These are phyloP conservation scores for Alexandromys fortis DNA, from an alignment of 2,113 vertebrate genomes.

Conservation along the genomic window DNA sequence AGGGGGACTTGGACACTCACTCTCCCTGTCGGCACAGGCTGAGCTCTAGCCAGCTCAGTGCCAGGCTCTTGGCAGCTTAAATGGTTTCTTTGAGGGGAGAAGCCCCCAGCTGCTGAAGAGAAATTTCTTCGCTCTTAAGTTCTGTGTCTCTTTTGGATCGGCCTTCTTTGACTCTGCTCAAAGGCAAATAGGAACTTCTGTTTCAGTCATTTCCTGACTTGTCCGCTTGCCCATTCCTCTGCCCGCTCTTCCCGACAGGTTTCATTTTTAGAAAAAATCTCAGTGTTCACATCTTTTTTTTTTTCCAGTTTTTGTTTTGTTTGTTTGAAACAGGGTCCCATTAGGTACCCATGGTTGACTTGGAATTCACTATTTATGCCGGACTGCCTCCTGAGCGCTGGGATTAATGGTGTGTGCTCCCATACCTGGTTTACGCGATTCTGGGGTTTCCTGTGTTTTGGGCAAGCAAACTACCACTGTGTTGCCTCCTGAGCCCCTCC, in stretches of 20 bases:
- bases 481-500: not conserved
- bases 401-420: not conserved
- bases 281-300: not conserved
- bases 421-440: not conserved
- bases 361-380: not conserved
- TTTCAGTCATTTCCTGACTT: not conserved
- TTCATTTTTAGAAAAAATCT: conserved; percentile 2
- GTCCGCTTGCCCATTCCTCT: not conserved
- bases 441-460: not conserved
- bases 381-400: not conserved
- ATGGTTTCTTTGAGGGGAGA: conserved; percentile 73
- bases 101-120: conserved; percentile 64
- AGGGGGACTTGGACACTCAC: not conserved
- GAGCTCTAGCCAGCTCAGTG: not conserved
- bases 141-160: not conserved
- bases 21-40: not conserved
- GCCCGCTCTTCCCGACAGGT: not conserved
- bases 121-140: conserved; percentile 66
- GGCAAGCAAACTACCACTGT: not conserved
- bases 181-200: not conserved
- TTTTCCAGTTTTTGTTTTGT: not conserved
- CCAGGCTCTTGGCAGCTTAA: not conserved
- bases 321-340: not conserved
- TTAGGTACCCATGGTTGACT: not conserved
- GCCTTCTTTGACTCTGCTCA: conserved; percentile 52